A percentile compares a stretch with the other conserved stretches of the same genome.
Conservation (phyloP, 2,888 invertebrate species). For the Monoplex corrugatus region DNA sequence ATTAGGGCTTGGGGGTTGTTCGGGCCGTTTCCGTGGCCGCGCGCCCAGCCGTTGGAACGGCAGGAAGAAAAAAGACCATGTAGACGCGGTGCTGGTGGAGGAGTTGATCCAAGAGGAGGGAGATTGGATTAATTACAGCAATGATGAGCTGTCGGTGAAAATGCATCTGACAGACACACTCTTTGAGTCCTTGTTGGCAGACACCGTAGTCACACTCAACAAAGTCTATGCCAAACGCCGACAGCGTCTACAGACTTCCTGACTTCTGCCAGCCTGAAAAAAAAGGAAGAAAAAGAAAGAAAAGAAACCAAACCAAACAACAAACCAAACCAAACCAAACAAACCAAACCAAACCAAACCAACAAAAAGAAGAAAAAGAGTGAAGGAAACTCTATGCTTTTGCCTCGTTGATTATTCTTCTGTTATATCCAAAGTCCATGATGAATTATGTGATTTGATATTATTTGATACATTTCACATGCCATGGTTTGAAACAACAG, state of each 20-base stretch:
- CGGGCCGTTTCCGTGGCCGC: constrained; percentile 65
- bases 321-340: no score
- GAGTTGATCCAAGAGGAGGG: constrained; percentile 88
- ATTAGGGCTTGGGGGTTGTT: constrained; percentile 74
- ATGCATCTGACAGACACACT: constrained; percentile 84
- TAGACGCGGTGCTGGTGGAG: constrained; percentile 88
- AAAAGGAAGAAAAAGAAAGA: no score
- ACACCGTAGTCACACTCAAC: constrained; percentile 81
- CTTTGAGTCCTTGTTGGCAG: constrained; percentile 84
- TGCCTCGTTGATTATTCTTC: no score
- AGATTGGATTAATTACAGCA: constrained; percentile 89
- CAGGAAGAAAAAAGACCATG: constrained; percentile 84
- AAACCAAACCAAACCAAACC: no score
- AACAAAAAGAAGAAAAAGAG: no score
- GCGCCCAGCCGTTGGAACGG: constrained; percentile 71
- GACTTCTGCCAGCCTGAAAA: no score
- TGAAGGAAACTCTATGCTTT: no score
- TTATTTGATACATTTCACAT: no score
- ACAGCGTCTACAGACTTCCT: neutral
- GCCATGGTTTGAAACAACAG: no score
- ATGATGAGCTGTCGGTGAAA: constrained; percentile 88
- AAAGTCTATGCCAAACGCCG: constrained; percentile 67
- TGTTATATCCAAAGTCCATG: no score
- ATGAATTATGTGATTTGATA: no score
- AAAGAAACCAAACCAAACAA: no score